Percentiles rank a stretch among this genome's conserved stretches.
Conservation (phyloP, 2,113 vertebrate species). For the Siphamia tubifer region DNA sequence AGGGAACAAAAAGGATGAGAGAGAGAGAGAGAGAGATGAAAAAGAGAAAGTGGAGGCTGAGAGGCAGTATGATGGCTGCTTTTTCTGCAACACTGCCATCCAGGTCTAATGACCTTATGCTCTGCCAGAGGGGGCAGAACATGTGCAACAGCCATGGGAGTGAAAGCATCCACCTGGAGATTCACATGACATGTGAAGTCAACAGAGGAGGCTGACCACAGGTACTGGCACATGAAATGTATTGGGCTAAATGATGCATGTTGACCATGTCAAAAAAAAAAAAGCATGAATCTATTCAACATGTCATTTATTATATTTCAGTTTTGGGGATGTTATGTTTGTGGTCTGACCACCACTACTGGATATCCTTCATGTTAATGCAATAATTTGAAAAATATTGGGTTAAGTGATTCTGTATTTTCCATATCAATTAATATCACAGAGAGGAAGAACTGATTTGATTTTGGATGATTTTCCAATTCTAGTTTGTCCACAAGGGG, state of each 20-base stretch:
- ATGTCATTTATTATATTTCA: too few species aligned
- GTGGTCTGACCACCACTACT: too few species aligned
- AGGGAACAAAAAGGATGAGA: slow-evolving; percentile 10
- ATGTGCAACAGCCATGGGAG: slow-evolving; percentile 27
- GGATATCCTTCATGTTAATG: too few species aligned
- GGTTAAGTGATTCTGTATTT: too few species aligned
- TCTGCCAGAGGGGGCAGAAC: slow-evolving; percentile 22
- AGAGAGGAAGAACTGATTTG: too few species aligned
- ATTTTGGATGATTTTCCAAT: too few species aligned
- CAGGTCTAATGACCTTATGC: slow-evolving; percentile 49
- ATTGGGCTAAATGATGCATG: slow-evolving; percentile 1
- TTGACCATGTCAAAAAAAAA: background rate
- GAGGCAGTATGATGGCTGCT: slow-evolving; percentile 31
- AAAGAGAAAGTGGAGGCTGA: slow-evolving; percentile 9
- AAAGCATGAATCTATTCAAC: too few species aligned
- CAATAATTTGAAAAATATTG: too few species aligned
- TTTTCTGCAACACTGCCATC: slow-evolving; percentile 46
- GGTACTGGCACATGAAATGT: background rate
- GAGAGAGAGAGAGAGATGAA: background rate
- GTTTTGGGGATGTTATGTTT: too few species aligned
- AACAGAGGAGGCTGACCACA: slow-evolving; percentile 19
- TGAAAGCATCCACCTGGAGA: slow-evolving; percentile 25
- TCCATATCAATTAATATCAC: too few species aligned
- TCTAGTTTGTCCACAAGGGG: too few species aligned
- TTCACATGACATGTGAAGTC: slow-evolving; percentile 21